Conservation (phyloP, 2,888 invertebrate genomes). For the Drosophila aldrichi region DNA sequence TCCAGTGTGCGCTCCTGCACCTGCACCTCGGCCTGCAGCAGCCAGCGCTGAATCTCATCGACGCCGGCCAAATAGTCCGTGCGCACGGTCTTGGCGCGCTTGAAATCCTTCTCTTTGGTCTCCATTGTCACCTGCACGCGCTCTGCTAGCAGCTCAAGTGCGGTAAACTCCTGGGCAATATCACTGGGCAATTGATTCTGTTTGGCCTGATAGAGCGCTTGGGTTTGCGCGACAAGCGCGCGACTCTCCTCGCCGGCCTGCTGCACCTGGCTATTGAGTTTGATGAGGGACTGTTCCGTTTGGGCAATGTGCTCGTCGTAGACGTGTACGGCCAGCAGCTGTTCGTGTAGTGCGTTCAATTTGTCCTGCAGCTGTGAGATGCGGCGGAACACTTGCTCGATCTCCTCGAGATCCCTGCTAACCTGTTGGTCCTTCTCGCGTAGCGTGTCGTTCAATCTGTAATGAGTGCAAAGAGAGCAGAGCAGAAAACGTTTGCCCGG, state of each 20-base stretch:
- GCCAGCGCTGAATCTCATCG: slow-evolving; percentile 93
- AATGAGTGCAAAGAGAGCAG: slow-evolving; percentile 19
- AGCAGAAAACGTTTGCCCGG: slow-evolving; percentile 43
- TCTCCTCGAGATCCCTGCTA: slow-evolving; percentile 90
- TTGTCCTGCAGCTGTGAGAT: slow-evolving; percentile 89
- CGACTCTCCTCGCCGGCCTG: slow-evolving; percentile 87
- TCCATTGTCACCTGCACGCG: slow-evolving; percentile 92
- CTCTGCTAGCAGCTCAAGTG: slow-evolving; percentile 93
- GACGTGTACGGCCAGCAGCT: slow-evolving; percentile 90
- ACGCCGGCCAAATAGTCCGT: slow-evolving; percentile 92
- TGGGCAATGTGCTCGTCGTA: slow-evolving; percentile 90
- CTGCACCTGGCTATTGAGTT: slow-evolving; percentile 87
- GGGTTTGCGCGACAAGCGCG: slow-evolving; percentile 87
- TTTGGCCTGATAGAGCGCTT: slow-evolving; percentile 88
- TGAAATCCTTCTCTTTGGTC: slow-evolving; percentile 94
- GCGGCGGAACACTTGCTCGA: slow-evolving; percentile 90
- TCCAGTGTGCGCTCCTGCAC: slow-evolving; percentile 92
- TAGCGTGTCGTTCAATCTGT: slow-evolving; percentile 92
- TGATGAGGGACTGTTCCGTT: slow-evolving; percentile 88
- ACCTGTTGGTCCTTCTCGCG: slow-evolving; percentile 91
- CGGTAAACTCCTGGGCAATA: slow-evolving; percentile 92
- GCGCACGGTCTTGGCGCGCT: slow-evolving; percentile 93
- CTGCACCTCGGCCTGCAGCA: slow-evolving; percentile 92
- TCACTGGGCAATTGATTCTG: slow-evolving; percentile 90
- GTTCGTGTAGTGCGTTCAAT: slow-evolving; percentile 89